Conservation (phyloP, 2,797 vertebrate species). For the Novumbra hubbsi region DNA sequence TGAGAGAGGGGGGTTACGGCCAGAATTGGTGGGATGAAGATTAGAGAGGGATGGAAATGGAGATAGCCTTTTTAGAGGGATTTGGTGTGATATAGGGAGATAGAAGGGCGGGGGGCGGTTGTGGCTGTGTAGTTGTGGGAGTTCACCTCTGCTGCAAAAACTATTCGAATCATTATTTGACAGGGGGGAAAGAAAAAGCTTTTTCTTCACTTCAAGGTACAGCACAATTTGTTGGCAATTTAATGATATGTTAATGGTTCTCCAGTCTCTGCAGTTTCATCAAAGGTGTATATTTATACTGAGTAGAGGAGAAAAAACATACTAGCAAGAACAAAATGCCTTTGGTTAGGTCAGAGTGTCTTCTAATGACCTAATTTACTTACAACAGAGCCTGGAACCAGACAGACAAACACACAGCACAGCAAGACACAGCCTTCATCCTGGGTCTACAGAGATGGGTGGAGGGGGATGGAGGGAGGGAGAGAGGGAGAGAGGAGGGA, state of each 20-base stretch:
- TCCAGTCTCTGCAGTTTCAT: constrained; percentile 44
- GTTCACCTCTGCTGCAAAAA: not conserved
- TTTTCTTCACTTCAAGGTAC: constrained; percentile 19
- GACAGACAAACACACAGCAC: constrained; percentile 45
- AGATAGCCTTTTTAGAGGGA: constrained; percentile 8
- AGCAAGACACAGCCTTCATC: constrained; percentile 55
- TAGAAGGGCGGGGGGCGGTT: not conserved
- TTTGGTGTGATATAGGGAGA: constrained; percentile 14
- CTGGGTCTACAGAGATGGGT: constrained; percentile 31
- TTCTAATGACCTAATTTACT: constrained; percentile 70
- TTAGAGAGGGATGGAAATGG: constrained; percentile 10
- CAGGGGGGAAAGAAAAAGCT: not conserved
- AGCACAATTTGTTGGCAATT: constrained; percentile 37
- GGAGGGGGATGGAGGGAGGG: constrained; percentile 19
- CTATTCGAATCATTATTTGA: constrained; percentile 17
- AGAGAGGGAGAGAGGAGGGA: constrained; percentile 11
- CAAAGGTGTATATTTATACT: constrained; percentile 57
- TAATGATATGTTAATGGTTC: constrained; percentile 52
- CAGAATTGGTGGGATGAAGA: constrained; percentile 15
- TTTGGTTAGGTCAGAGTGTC: constrained; percentile 72
- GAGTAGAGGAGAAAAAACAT: constrained; percentile 35
- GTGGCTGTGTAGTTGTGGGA: not conserved
- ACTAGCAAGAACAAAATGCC: constrained; percentile 61
- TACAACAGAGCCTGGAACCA: constrained; percentile 56
- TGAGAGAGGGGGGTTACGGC: constrained; percentile 10